Evolutionary conservation across 2,888 invertebrate genomes (phyloP), one percentile per base, ranked within the genome.

Genomic region (Drosophila prostipennis): DNA sequence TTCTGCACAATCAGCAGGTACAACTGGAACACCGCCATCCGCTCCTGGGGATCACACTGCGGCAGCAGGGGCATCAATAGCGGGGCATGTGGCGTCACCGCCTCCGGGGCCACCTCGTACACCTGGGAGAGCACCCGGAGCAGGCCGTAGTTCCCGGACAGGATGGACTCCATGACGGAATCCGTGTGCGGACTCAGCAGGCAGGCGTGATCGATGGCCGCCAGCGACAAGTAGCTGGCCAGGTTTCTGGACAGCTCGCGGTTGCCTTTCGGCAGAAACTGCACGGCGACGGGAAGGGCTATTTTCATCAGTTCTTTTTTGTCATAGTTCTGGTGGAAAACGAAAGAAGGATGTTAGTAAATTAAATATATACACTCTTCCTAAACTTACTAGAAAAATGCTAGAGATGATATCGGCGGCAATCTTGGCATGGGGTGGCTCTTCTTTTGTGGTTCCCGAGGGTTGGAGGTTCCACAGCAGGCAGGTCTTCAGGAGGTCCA

Each of bases 371-470:
- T 42, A 11, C 19, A 2, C 7, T 13, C n/a, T n/a, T 26, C 1
- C 26, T 26, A 26, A 6, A 13, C 7, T 93, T 92, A 97, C 98
- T 94, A 98, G 93, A 93, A 98, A 98, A 91, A 98, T 96, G 92
- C 97, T 98, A 78, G 98, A 97, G 89, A 98, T 96, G 74, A 98
- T 95, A 93, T 98, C 98, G 48, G 97, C 97, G 19, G 98, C 98
- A 89, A 98, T 98, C 93, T 98, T 98, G 49, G 98, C 97, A 93
- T 98, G 98, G 1, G 98, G 98, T 39, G 98, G 97, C 92, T 98
- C 98, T 89, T 96, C 96, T 92, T 97, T 96, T 80, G 95, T 93
- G 36, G 94, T 93, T 19, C 89, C 89, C 0, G 93, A 91, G 0
- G 97, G 96, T 92, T 96, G 96, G 78, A 98, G 93, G 92, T 97